These are phyloP conservation scores for Reticulitermes speratus DNA, from an alignment of 1,140 invertebrate genomes.

Conservation along the genomic window DNA sequence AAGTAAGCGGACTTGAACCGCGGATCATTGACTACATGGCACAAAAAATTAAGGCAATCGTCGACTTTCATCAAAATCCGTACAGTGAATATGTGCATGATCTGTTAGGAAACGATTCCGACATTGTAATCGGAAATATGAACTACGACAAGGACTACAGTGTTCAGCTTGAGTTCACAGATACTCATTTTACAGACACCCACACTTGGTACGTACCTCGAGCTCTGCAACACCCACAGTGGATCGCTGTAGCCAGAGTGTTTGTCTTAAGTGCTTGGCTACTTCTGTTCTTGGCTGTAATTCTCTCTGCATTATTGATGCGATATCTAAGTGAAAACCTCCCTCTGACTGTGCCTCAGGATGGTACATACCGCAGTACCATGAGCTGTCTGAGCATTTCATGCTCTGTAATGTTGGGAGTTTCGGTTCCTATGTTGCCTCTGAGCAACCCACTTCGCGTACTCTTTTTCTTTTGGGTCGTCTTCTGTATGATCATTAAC, in stretches of 20 bases:
- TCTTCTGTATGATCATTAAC: background rate
- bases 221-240: background rate
- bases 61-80: background rate
- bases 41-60: background rate
- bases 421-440: background rate
- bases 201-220: background rate
- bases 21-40: background rate
- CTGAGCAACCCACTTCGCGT: background rate
- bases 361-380: background rate
- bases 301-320: background rate
- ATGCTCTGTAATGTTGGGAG: background rate
- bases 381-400: background rate
- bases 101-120: background rate
- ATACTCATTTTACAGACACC: background rate
- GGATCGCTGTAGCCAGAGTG: background rate
- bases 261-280: background rate
- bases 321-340: background rate
- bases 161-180: background rate
- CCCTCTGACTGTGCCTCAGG: background rate
- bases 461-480: background rate
- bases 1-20: background rate
- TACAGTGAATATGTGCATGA: background rate
- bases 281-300: background rate
- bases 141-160: background rate
- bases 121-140: background rate